These are phyloP conservation scores for Anaspis maculata DNA, from an alignment of 2,888 invertebrate genomes.

Conservation along the genomic window DNA sequence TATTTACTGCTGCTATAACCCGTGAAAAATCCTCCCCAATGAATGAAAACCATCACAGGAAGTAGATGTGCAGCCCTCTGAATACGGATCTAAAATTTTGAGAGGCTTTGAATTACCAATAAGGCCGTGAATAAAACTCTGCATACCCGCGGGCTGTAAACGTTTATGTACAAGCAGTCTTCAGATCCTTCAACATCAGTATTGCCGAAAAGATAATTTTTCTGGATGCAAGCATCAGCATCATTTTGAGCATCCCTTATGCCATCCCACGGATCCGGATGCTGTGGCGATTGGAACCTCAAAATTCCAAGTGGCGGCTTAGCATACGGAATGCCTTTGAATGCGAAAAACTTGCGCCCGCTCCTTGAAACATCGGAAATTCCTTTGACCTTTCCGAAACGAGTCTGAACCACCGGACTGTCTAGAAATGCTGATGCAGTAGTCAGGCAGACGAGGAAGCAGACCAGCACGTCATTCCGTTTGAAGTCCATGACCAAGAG, in stretches of 20 bases:
- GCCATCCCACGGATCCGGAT: slow-evolving; percentile 26
- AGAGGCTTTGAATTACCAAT: slow-evolving; percentile 1
- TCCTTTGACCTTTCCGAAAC: background rate
- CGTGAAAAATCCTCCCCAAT: slow-evolving; percentile 47
- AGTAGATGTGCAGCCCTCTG: slow-evolving; percentile 3
- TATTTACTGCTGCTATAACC: slow-evolving; percentile 40
- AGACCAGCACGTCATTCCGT: no score
- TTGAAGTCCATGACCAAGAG: no score
- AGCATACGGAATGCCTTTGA: slow-evolving; percentile 9
- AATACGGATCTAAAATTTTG: slow-evolving; percentile 2
- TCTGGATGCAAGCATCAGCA: slow-evolving; percentile 40
- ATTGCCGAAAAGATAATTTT: slow-evolving; percentile 31
- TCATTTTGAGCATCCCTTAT: slow-evolving; percentile 32
- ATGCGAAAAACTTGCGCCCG: background rate
- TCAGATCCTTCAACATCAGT: slow-evolving; percentile 38
- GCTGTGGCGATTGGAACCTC: slow-evolving; percentile 8
- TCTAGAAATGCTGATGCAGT: no score
- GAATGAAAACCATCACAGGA: slow-evolving; percentile 47
- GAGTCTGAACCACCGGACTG: background rate
- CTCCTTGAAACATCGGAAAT: background rate
- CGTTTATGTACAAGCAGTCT: slow-evolving; percentile 45
- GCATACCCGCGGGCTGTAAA: slow-evolving; percentile 39
- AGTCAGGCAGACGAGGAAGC: no score
- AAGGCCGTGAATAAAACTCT: background rate
- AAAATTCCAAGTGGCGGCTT: slow-evolving; percentile 10